These are phyloP conservation scores for Lutraria lutraria DNA, from an alignment of 2,888 invertebrate genomes.

Conservation along the genomic window DNA sequence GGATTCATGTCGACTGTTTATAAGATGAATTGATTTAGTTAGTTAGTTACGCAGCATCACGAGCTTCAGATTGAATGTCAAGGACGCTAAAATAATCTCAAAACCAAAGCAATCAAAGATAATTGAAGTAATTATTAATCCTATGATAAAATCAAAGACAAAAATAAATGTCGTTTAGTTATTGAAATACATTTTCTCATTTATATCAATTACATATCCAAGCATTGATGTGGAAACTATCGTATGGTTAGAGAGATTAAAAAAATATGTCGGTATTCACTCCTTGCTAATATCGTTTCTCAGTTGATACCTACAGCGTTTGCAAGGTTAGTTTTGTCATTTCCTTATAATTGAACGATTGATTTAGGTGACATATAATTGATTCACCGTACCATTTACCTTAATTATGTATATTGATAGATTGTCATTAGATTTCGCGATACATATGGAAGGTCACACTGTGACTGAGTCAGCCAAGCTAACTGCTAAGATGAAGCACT, in stretches of 20 bases:
- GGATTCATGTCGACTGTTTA: constrained; percentile 52
- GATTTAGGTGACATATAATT: background rate
- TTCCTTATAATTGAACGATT: background rate
- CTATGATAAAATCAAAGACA: too few relatives aligned
- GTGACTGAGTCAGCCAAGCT: too few relatives aligned
- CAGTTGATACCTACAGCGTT: background rate
- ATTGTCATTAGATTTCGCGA: constrained; percentile 15
- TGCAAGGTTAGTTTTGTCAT: background rate
- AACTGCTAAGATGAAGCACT: too few relatives aligned
- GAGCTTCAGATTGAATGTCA: constrained; percentile 56
- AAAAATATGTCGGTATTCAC: background rate
- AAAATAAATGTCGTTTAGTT: background rate
- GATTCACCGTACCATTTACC: background rate
- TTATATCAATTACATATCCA: background rate
- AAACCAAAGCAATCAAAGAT: constrained; percentile 1
- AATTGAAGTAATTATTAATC: background rate
- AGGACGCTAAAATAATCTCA: constrained; percentile 47
- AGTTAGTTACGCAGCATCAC: constrained; percentile 64
- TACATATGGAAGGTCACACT: background rate
- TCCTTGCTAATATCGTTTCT: background rate
- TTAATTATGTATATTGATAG: background rate
- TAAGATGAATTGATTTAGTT: constrained; percentile 37
- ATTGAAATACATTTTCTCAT: background rate
- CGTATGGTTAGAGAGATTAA: background rate
- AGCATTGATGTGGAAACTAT: background rate